Evolutionary conservation across 2,113 vertebrate genomes (phyloP).

Genomic region (Hippocampus guttulatus): DNA sequence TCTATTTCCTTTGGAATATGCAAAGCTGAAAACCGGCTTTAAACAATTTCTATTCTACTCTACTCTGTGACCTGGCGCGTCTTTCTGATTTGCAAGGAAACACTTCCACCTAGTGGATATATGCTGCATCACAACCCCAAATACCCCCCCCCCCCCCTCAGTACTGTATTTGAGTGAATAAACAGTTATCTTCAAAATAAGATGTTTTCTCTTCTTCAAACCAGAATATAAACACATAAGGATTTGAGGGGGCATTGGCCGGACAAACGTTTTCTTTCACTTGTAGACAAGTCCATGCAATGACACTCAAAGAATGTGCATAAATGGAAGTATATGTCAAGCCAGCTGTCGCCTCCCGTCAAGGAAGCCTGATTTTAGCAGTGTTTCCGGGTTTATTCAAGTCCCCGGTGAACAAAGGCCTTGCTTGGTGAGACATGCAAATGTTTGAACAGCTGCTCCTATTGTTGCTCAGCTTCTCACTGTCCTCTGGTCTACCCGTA

Average conservation of each 20-base stretch:
- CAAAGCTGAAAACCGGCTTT: not conserved
- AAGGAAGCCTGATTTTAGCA: conserved; percentile 42
- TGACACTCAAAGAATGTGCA: not conserved
- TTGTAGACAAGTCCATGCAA: not conserved
- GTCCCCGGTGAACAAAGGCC: conserved; percentile 43
- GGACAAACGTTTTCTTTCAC: conserved; percentile 6
- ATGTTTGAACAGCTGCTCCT: conserved; percentile 65
- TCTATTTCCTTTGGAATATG: not conserved
- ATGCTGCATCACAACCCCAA: too few relatives aligned
- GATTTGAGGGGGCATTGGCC: not conserved
- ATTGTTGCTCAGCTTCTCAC: conserved; percentile 40
- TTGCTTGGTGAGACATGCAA: conserved; percentile 40
- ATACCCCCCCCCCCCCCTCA: not conserved
- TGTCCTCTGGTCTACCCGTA: conserved; percentile 16
- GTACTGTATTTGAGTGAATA: not conserved
- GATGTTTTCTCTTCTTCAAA: not conserved
- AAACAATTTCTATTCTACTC: not conserved
- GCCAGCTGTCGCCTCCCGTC: conserved; percentile 49
- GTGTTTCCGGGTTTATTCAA: conserved; percentile 53
- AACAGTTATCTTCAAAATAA: not conserved
- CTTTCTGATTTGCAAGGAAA: conserved; percentile 6
- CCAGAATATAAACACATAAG: conserved; percentile 1
- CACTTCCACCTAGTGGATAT: conserved; percentile 39
- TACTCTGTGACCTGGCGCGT: not conserved
- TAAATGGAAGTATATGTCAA: conserved; percentile 9